Percentiles rank a stretch among this genome's conserved stretches.
These are phyloP conservation scores for Amphipoea lucens DNA, from an alignment of 2,888 invertebrate species.

Conservation along the genomic window DNA sequence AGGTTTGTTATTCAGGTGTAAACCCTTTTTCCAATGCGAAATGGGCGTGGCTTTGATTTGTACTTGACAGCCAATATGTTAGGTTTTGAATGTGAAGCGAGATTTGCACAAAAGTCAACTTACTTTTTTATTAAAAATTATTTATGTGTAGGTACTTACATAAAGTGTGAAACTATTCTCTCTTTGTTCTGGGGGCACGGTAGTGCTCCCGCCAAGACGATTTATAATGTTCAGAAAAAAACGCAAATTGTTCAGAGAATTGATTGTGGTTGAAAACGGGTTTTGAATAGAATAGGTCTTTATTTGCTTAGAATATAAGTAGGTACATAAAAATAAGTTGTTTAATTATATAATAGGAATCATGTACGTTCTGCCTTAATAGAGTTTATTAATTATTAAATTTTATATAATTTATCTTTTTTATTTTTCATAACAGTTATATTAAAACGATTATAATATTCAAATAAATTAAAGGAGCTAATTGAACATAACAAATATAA, in stretches of 20 bases:
- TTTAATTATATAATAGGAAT: neutral
- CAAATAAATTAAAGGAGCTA: neutral
- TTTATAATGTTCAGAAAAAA: too few relatives aligned
- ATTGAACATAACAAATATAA: neutral
- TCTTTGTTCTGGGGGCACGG: too few relatives aligned
- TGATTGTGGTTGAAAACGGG: neutral
- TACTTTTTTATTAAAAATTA: neutral
- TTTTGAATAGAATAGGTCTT: neutral
- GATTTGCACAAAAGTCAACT: neutral
- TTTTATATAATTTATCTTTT: too few relatives aligned
- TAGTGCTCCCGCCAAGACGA: too few relatives aligned
- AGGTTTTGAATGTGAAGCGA: neutral
- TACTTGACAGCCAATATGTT: too few relatives aligned
- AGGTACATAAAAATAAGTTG: neutral
- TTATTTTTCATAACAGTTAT: too few relatives aligned
- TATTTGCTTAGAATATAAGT: neutral
- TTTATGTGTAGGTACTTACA: too few relatives aligned
- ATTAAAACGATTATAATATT: too few relatives aligned
- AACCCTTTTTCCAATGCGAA: neutral
- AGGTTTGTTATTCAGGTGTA: constrained; percentile 6
- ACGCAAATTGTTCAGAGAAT: too few relatives aligned
- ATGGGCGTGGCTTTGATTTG: neutral
- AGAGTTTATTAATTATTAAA: too few relatives aligned
- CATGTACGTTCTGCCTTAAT: neutral
- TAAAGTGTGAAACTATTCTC: too few relatives aligned